These are phyloP conservation scores for Ridgeia piscesae DNA, from an alignment of 1,140 invertebrate species.

Conservation along the genomic window DNA sequence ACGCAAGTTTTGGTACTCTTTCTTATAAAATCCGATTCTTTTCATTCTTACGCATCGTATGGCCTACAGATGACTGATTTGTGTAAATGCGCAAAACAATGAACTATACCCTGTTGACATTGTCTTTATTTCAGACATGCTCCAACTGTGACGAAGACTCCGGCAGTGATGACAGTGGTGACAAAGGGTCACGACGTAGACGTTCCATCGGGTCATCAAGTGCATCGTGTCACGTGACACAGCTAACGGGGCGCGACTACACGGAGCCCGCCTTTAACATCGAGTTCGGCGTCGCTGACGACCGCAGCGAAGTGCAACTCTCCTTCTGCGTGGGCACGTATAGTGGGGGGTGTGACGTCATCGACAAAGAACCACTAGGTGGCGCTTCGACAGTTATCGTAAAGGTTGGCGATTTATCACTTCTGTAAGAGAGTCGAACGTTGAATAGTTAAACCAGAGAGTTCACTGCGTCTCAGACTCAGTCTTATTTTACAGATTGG, in stretches of 20 bases:
- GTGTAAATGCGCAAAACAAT: background rate
- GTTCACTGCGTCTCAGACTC: background rate
- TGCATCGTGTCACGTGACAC: background rate
- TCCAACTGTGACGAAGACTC: background rate
- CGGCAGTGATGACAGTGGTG: background rate
- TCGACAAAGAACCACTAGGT: conserved; percentile 8
- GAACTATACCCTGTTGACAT: background rate
- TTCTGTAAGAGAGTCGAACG: background rate
- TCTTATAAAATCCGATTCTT: too few species aligned
- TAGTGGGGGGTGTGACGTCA: conserved; percentile 10
- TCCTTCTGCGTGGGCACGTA: background rate
- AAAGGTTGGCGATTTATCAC: background rate
- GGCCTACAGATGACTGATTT: background rate
- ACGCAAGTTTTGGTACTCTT: too few species aligned
- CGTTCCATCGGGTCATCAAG: background rate
- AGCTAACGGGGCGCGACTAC: background rate
- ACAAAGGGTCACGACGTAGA: background rate
- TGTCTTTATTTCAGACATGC: background rate
- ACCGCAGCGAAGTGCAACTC: background rate
- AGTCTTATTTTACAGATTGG: too few species aligned
- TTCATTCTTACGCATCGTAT: too few species aligned
- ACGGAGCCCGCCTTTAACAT: background rate
- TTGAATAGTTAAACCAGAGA: background rate
- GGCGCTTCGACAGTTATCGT: background rate
- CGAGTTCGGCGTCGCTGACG: background rate